A percentile compares a stretch with the other conserved stretches of the same genome.
Conservation (phyloP, 2,888 invertebrate species). For the Amphipyra berbera region DNA sequence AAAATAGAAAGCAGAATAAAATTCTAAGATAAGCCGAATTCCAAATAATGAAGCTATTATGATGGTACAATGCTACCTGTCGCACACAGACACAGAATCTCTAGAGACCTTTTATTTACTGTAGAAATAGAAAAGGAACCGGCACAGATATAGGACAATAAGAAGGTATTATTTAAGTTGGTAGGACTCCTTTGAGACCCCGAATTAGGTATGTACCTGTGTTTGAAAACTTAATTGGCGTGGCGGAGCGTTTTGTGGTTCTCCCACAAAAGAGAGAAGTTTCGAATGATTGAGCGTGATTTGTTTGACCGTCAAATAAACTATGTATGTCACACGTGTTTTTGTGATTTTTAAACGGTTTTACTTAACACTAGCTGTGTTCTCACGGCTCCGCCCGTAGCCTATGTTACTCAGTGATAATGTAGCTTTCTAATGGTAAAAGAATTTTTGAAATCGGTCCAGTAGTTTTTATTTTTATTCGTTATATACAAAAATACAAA, state of each 20-base stretch:
- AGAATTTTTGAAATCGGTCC: too few relatives aligned
- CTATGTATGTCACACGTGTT: too few relatives aligned
- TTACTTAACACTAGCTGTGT: too few relatives aligned
- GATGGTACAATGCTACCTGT: conserved; percentile 46
- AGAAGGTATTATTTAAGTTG: conserved; percentile 45
- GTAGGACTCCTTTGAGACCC: conserved; percentile 25
- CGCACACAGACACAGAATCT: conserved; percentile 33
- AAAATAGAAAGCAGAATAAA: conserved; percentile 32
- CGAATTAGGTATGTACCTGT: conserved; percentile 30
- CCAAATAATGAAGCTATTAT: conserved; percentile 47
- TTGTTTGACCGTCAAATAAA: background rate
- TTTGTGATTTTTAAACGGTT: too few relatives aligned
- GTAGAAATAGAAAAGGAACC: conserved; percentile 39
- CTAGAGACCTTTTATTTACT: conserved; percentile 45
- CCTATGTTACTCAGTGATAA: too few relatives aligned
- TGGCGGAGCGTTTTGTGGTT: conserved; percentile 8
- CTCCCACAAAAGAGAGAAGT: conserved; percentile 24
- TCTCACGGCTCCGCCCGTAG: too few relatives aligned
- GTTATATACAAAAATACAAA: too few relatives aligned
- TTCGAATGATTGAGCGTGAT: background rate
- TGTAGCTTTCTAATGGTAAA: too few relatives aligned
- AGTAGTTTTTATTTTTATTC: too few relatives aligned
- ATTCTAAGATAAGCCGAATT: conserved; percentile 38
- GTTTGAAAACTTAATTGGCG: conserved; percentile 40
- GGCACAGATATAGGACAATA: conserved; percentile 34